phyloP scores from a whole-genome alignment of 2,113 vertebrate species.

The Thamnophis sirtalis region DNA sequence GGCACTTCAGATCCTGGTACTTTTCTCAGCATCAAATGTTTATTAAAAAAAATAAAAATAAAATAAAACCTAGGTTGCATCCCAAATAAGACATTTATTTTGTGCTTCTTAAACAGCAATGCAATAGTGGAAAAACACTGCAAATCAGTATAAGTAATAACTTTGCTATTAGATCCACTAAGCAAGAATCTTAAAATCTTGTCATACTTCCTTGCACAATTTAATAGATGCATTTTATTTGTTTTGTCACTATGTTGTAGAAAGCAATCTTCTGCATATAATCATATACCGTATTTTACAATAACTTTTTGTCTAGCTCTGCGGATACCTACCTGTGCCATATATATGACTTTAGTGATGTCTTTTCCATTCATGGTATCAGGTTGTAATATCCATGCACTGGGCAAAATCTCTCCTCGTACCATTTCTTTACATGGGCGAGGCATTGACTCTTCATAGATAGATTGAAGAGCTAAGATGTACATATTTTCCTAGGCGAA shows the following conservation, averaged over 20 bases:
- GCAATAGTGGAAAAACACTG: neutral
- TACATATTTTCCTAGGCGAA: constrained; percentile 74
- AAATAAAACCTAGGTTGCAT: too few species aligned
- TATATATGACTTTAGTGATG: constrained; percentile 81
- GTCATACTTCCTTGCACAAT: neutral
- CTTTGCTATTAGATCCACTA: neutral
- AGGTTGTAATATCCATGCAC: constrained; percentile 90
- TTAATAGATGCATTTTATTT: neutral
- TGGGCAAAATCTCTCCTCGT: constrained; percentile 91
- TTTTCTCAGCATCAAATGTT: too few species aligned
- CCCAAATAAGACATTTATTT: too few species aligned
- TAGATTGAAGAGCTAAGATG: constrained; percentile 87
- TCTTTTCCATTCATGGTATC: constrained; percentile 73
- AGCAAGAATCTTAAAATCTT: neutral
- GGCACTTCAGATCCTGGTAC: too few species aligned
- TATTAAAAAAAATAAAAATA: too few species aligned
- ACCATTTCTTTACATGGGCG: constrained; percentile 81
- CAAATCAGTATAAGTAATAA: neutral
- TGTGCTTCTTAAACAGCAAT: neutral
- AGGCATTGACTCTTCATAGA: constrained; percentile 88
- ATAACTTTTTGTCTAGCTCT: neutral
- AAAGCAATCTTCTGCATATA: neutral
- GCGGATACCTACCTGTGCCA: constrained; percentile 80
- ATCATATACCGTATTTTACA: neutral
- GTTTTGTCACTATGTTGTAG: neutral